Evolutionary conservation across 2,888 invertebrate genomes (phyloP), one percentile per base, ranked within the genome.

Genomic region (Bellardia bayeri): DNA sequence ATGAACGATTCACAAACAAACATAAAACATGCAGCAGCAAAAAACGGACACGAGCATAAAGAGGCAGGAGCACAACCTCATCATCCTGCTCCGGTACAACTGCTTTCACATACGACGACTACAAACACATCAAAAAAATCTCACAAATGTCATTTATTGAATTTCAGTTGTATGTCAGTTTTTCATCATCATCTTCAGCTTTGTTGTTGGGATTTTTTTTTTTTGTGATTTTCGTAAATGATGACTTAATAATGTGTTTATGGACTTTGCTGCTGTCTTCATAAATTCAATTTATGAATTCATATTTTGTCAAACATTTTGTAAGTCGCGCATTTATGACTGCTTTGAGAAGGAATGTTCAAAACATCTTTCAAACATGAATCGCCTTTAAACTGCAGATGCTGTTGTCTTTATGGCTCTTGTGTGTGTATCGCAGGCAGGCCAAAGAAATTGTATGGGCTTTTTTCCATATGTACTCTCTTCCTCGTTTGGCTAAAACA

Each of bases 251-350:
- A 87, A 87, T 87, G 87, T 87, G 87, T 87, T 85, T 87, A 87
- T 85, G 82, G 85, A 87, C 79, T 87, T 79, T 63, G 87, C 58
- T 85, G 87, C 82, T 82, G 87, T 87, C 87, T 85, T 79, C 82
- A 87, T 87, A 87, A 87, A 87, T 85, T 87, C 82, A 87, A 87
- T 85, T 87, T 87, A 87, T 87, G 85, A 87, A 87, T 87, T 87
- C 87, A 87, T 87, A 87, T 87, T 87, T 87, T 87, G 87, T 87
- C 87, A 87, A 87, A 87, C 87, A 87, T 87, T 87, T 87, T 87
- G 87, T 87, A 85, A 87, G 87, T 87, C 85, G 85, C 85, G 85
- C 85, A 87, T 87, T 87, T 87, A 87, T 87, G 87, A 87, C 85
- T 85, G 82, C 69, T 85, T 85, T 87, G 87, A 87, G 87, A 75